Evolutionary conservation across 2,888 invertebrate genomes (phyloP).

Genomic region (Plebejus argus): DNA sequence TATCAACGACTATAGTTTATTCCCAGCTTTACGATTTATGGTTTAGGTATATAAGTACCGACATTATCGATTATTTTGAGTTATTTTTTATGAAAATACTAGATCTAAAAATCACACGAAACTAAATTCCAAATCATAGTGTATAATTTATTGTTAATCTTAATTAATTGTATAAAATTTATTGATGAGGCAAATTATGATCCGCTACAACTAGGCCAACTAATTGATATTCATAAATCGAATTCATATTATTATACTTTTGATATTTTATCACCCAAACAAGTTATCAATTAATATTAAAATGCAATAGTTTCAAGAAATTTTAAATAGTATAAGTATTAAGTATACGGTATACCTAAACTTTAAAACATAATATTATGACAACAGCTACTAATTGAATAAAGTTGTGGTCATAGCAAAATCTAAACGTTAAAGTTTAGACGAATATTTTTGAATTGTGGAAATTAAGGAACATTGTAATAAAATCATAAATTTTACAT

Average conservation of each 20-base stretch:
- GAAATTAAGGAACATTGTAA: too few species aligned
- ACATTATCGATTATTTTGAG: too few species aligned
- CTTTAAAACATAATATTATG: neutral
- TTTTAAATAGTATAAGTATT: too few species aligned
- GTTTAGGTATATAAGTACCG: too few species aligned
- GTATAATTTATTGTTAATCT: neutral
- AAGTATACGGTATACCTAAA: too few species aligned
- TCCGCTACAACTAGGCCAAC: neutral
- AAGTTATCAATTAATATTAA: slow-evolving; percentile 1
- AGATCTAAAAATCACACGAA: neutral
- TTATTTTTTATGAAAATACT: neutral
- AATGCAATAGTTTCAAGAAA: neutral
- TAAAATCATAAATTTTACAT: too few species aligned
- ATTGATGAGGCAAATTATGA: neutral
- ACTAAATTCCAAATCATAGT: neutral
- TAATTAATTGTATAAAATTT: neutral
- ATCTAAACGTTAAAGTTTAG: neutral
- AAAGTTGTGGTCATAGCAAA: neutral
- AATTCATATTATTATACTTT: slow-evolving; percentile 1
- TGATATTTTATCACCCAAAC: neutral
- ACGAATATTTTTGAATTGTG: too few species aligned
- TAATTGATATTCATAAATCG: neutral
- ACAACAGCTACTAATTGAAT: neutral
- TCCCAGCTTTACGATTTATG: too few species aligned
- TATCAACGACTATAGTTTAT: too few species aligned